Conservation (phyloP, 1,140 invertebrate species). For the Lasioglossum albipes region DNA sequence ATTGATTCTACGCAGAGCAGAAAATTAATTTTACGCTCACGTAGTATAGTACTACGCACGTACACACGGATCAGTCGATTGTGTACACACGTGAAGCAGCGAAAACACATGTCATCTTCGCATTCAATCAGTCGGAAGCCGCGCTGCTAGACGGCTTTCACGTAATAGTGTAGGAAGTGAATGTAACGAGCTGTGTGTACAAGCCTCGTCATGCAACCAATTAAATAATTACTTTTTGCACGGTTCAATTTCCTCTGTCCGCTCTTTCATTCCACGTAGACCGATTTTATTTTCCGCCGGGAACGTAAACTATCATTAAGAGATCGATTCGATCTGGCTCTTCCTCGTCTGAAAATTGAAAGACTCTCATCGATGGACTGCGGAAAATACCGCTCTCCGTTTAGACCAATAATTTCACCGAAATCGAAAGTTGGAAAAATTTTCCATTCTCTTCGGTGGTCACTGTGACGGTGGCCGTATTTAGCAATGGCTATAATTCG, state of each 20-base stretch:
- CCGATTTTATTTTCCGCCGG: not conserved
- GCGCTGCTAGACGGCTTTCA: not conserved
- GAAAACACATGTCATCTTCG: not conserved
- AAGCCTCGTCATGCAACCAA: not conserved
- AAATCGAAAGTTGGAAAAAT: too few relatives aligned
- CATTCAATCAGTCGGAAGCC: not conserved
- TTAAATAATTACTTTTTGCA: not conserved
- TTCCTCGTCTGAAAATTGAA: too few relatives aligned
- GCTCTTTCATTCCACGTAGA: not conserved
- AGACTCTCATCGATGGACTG: too few relatives aligned
- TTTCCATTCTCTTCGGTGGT: too few relatives aligned
- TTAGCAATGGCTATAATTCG: constrained; percentile 15
- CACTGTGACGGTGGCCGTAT: not conserved
- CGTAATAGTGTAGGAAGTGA: not conserved
- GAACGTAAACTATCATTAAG: not conserved
- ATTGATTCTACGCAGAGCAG: not conserved
- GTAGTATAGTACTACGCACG: not conserved
- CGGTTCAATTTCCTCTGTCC: not conserved
- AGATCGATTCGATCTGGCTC: not conserved
- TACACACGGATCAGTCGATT: not conserved
- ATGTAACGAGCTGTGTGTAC: not conserved
- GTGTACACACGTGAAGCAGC: not conserved
- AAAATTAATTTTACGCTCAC: not conserved
- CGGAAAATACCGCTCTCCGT: too few relatives aligned
- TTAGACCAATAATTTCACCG: too few relatives aligned